Evolutionary conservation across 2,888 invertebrate species (phyloP).

Genomic region (Ornithoptera alexandrae): DNA sequence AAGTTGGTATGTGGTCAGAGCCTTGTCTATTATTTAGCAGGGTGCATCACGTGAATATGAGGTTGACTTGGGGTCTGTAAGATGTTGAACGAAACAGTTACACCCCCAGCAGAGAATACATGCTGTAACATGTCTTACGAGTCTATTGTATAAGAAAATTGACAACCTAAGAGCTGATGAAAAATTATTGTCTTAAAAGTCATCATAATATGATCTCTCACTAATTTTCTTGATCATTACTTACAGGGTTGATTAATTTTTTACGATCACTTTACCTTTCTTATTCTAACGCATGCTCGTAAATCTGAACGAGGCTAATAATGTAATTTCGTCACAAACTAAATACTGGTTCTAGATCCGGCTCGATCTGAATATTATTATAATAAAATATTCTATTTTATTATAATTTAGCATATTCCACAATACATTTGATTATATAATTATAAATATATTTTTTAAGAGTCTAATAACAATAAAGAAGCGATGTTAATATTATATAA

Average conservation of each 20-base stretch:
- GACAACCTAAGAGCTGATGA: no score
- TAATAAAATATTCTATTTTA: conserved; percentile 27
- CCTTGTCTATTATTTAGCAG: no score
- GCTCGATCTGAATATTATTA: conserved; percentile 28
- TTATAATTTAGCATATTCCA: conserved; percentile 22
- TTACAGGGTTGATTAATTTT: background rate
- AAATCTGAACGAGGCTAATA: conserved; percentile 13
- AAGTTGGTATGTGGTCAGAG: no score
- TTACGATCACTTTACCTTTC: background rate
- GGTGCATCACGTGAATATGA: no score
- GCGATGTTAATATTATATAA: background rate
- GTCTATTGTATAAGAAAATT: no score
- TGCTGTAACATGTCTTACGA: no score
- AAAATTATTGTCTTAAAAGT: background rate
- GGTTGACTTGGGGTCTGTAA: no score
- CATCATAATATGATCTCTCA: background rate
- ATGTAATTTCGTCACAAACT: conserved; percentile 14
- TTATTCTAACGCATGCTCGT: conserved; percentile 7
- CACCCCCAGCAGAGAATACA: background rate
- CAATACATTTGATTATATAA: conserved; percentile 28
- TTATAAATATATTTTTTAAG: background rate
- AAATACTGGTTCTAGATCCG: conserved; percentile 30
- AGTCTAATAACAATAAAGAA: background rate
- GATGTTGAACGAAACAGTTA: no score
- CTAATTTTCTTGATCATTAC: background rate